These are phyloP conservation scores for Rhinichthys osculus DNA, from an alignment of 2,797 vertebrate species.

Conservation along the genomic window DNA sequence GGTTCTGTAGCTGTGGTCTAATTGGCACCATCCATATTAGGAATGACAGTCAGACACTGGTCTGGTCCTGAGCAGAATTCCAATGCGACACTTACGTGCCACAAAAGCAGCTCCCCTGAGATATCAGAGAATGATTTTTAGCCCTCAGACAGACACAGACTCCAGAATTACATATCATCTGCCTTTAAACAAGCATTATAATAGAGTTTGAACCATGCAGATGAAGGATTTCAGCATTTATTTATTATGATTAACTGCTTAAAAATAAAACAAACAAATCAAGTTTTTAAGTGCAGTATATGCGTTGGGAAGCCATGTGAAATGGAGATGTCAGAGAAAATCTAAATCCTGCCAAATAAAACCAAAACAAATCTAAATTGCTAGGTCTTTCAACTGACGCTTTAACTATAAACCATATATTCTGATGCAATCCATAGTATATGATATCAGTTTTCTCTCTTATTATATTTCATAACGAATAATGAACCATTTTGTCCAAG, in stretches of 20 bases:
- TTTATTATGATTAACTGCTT: not conserved
- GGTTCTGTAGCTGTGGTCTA: conserved; percentile 40
- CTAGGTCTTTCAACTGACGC: not conserved
- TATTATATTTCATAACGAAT: conserved; percentile 2
- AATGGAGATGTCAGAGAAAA: not conserved
- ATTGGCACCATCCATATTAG: conserved; percentile 61
- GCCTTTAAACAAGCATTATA: conserved; percentile 42
- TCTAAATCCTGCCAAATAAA: not conserved
- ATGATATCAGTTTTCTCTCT: not conserved
- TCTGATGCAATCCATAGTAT: conserved; percentile 1
- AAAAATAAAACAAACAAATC: not conserved
- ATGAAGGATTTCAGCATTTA: not conserved
- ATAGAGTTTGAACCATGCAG: conserved; percentile 12
- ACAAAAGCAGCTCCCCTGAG: conserved; percentile 44
- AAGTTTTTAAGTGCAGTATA: not conserved
- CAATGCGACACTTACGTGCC: conserved; percentile 54
- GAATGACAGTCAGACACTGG: conserved; percentile 58
- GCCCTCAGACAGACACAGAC: conserved; percentile 36
- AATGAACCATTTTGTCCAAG: conserved; percentile 9
- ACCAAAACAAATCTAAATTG: not conserved
- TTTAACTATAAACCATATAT: conserved; percentile 4
- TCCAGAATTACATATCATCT: conserved; percentile 15
- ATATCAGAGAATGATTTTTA: conserved; percentile 46
- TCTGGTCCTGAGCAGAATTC: conserved; percentile 58
- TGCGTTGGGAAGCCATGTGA: not conserved